phyloP scores from a whole-genome alignment of 2,797 vertebrate genomes.

The Gallinago solitaria region DNA sequence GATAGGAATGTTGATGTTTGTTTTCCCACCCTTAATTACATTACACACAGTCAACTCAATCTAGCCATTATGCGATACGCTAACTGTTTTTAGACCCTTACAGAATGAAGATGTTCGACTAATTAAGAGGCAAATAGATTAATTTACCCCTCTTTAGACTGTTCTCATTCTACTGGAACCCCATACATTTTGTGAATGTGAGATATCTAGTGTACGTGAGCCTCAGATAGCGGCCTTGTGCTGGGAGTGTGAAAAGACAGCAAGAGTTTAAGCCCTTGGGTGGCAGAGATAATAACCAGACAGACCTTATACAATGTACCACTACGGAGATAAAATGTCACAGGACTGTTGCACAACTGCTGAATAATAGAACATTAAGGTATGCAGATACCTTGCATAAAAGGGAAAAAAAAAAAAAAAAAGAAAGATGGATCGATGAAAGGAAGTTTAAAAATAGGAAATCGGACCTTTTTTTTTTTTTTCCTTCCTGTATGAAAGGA shows the following conservation, averaged over 20 bases:
- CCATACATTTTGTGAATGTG: conserved; percentile 3
- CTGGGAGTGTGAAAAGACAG: neutral
- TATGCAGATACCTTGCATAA: neutral
- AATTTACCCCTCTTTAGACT: neutral
- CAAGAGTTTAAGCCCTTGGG: neutral
- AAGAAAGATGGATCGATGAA: neutral
- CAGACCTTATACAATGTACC: neutral
- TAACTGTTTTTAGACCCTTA: conserved; percentile 2
- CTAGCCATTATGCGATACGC: neutral
- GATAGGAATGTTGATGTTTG: neutral
- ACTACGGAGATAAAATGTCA: conserved; percentile 38
- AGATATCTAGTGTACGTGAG: neutral
- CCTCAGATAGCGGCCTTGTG: neutral
- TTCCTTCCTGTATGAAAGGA: conserved; percentile 7
- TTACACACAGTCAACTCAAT: neutral
- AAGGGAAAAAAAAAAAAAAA: neutral
- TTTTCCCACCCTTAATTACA: neutral
- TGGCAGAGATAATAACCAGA: conserved; percentile 55
- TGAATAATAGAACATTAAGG: neutral
- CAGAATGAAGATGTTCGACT: neutral
- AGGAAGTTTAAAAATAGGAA: conserved; percentile 58
- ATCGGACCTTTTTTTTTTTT: conserved; percentile 13
- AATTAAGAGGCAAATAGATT: conserved; percentile 25
- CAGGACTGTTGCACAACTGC: neutral
- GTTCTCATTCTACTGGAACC: conserved; percentile 1